phyloP scores from a whole-genome alignment of 2,113 vertebrate genomes.

The Nyctereutes procyonoides region DNA sequence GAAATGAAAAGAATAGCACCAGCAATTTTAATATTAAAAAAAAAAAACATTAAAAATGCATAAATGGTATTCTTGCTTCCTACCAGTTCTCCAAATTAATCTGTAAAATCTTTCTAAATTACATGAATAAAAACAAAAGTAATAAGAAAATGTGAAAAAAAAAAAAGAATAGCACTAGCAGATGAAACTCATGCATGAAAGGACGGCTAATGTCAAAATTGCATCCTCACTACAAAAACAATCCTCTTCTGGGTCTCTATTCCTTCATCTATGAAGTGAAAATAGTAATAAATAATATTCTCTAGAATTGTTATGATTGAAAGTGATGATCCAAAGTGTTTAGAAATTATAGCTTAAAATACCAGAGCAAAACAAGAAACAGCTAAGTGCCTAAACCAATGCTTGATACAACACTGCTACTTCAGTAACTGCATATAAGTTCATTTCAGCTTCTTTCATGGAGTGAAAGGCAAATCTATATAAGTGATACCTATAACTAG shows the following conservation, averaged over 20 bases:
- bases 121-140: not conserved
- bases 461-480: not conserved
- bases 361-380: not conserved
- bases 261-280: not conserved
- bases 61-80: not conserved
- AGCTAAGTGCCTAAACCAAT: not conserved
- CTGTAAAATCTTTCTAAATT: conserved; percentile 26
- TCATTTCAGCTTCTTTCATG: not conserved
- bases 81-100: not conserved
- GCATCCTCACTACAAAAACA: not conserved
- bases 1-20: not conserved
- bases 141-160: not conserved
- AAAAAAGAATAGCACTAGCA: not conserved
- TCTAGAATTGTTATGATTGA: not conserved
- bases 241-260: not conserved
- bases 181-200: not conserved
- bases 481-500: not conserved
- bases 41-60: not conserved
- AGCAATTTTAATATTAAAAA: not conserved
- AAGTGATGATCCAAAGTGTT: not conserved
- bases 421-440: not conserved
- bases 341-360: not conserved
- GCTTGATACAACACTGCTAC: not conserved
- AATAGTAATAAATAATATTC: not conserved
- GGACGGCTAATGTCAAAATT: not conserved